Evolutionary conservation across 2,113 vertebrate species (phyloP), one percentile per base, ranked within the genome.

Genomic region (Lepisosteus osseus): DNA sequence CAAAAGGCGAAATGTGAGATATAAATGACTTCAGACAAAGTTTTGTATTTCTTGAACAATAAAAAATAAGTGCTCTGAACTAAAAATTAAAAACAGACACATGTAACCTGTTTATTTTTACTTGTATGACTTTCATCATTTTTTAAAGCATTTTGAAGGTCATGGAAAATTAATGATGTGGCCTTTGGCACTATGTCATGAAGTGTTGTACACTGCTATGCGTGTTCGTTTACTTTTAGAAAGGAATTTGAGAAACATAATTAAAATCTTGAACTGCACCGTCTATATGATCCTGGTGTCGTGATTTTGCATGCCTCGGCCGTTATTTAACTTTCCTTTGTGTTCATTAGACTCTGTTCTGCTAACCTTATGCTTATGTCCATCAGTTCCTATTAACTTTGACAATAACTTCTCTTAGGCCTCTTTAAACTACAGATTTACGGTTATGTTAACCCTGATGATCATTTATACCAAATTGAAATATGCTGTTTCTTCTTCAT

Each of bases 301-400:
- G 2, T 29, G 4, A 59, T 11, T 6, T 67, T 17, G n/a, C 11
- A 1, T 17, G 41, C 64, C 56, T 55, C 40, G 43, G 29, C 66
- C 47, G 61, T 61, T 47, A 61, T 45, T 61, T 15, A 3, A 17
- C 15, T 17, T 54, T 44, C 57, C 42, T 15, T 55, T 85, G 82
- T 87, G 79, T 85, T 89, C 84, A 87, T 86, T 86, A 86, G 84
- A 74, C 76, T 77, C 71, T 77, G 85, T 78, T 83, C 64, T 40
- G 42, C 55, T 51, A 59, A 80, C 83, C 77, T 72, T 54, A 67
- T 77, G 13, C 54, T 45, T 54, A 57, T 84, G 84, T 79, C 84
- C 83, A 86, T 90, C 83, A 83, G 81, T 88, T 88, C 86, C 81
- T 85, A 89, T 89, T 87, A 88, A 77, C 79, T 89, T 79, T 88